These are phyloP conservation scores for Epinephelus malabaricus DNA, from an alignment of 2,797 vertebrate species.

Conservation along the genomic window DNA sequence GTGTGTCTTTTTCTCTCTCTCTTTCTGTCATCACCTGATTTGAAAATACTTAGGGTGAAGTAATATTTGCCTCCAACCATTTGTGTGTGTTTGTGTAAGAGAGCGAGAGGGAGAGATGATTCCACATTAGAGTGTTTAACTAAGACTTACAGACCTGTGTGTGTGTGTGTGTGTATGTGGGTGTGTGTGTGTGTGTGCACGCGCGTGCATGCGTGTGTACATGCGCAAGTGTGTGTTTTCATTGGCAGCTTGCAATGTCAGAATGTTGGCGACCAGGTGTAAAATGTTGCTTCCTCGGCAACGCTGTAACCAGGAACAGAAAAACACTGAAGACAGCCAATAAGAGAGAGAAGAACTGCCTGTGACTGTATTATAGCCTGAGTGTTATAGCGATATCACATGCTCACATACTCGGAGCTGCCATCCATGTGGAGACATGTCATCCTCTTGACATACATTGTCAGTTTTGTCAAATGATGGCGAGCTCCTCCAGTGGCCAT, in stretches of 20 bases:
- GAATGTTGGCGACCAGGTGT: slow-evolving; percentile 50
- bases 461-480: neutral
- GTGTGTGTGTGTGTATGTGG: slow-evolving; percentile 11
- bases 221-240: neutral
- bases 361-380: neutral
- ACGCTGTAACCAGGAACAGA: slow-evolving; percentile 54
- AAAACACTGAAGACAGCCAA: slow-evolving; percentile 55
- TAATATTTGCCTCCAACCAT: slow-evolving; percentile 69
- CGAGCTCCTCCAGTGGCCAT: neutral
- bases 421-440: slow-evolving; percentile 9
- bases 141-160: slow-evolving; percentile 48
- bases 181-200: neutral
- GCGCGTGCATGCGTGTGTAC: slow-evolving; percentile 1
- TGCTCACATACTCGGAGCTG: slow-evolving; percentile 15
- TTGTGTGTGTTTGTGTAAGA: slow-evolving; percentile 66
- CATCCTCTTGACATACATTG: neutral
- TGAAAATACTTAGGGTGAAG: slow-evolving; percentile 78
- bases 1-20: slow-evolving; percentile 36
- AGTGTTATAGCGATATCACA: slow-evolving; percentile 18
- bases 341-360: slow-evolving; percentile 4
- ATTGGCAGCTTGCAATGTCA: slow-evolving; percentile 38
- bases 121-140: slow-evolving; percentile 62
- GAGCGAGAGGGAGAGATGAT: slow-evolving; percentile 50
- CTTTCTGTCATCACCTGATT: slow-evolving; percentile 74
- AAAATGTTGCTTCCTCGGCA: slow-evolving; percentile 63